Evolutionary conservation across 2,113 vertebrate genomes (phyloP).

Genomic region (Prochilodus magdalenae): DNA sequence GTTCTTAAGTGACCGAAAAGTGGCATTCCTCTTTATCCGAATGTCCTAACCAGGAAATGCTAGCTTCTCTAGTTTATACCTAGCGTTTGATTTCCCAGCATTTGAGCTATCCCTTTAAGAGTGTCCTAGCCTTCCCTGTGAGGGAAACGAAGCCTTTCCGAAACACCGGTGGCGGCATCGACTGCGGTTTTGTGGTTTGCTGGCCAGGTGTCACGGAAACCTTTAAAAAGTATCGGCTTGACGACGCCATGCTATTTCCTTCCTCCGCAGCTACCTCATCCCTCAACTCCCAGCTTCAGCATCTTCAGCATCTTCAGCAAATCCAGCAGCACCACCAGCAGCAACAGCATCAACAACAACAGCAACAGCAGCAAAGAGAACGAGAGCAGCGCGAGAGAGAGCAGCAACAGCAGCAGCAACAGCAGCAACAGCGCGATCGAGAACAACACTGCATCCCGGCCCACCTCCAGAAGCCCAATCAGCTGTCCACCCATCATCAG

Average conservation of each 20-base stretch:
- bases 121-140: not conserved
- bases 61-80: no score
- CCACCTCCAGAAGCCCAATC: conserved; percentile 62
- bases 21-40: no score
- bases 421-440: conserved; percentile 72
- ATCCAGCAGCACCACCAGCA: conserved; percentile 89
- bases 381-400: conserved; percentile 79
- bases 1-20: no score
- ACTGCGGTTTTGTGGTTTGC: conserved; percentile 2
- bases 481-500: conserved; percentile 75
- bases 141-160: not conserved
- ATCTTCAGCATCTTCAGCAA: conserved; percentile 97
- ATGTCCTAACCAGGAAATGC: no score
- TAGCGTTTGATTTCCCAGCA: no score
- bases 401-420: conserved; percentile 69
- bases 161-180: not conserved
- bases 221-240: not conserved
- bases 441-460: conserved; percentile 74
- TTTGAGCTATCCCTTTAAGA: no score
- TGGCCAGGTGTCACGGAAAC: not conserved
- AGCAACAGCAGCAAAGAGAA: conserved; percentile 69
- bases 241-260: not conserved
- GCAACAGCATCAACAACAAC: conserved; percentile 72
- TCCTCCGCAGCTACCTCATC: conserved; percentile 95
- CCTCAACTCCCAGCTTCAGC: conserved; percentile 97